Base-by-base conservation (phyloP, 2,888 invertebrate species). In the Orthonychiurus folsomi region DNA sequence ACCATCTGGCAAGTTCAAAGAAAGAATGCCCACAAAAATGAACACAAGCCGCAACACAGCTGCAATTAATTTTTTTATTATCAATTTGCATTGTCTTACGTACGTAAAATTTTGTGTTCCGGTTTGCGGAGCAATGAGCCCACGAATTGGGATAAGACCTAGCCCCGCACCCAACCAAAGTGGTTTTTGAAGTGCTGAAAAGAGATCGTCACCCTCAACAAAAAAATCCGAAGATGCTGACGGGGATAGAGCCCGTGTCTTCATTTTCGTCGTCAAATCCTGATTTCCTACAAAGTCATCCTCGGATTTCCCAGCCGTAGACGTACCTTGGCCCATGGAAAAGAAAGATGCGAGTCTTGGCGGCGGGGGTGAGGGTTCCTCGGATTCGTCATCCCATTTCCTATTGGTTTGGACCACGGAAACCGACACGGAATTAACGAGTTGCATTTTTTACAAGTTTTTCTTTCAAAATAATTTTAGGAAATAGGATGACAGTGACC, bases 131-230 rank as follows among this genome's bases (percentile, higher is more conserved):
- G 53, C 28, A 15, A 18, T 21, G 9, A 69, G 48, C 23, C 65
- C 63, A 20, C 63, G 56, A 12, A 69, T 66, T 1, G 69, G 69
- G 9, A 69, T 56, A 5, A 67, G 55, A 18, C 69, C 69, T 12
- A 67, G 47, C 20, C 26, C 57, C 25, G 63, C 62, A 20, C 69
- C 69, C 3, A 69, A 25, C 3, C 60, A 57, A 47, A 69, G 55
- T 3, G 69, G 69, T 9, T 63, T 28, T 50, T 58, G 47, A 18
- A 69, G 27, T n/a, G 59, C 48, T 15, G 47, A 47, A 20, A 63
- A 65, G n/a, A 69, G 50, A 62, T 67, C 63, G 26, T 64, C 64
- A 1, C 69, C 69, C 12, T 52, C 47, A 5, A 56, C 56, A 15
- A 12, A 24, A 3, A 2, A 18, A 54, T n/a, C n/a, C n/a, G n/a